phyloP scores from a whole-genome alignment of 2,888 invertebrate species.

The Heliconius erato region DNA sequence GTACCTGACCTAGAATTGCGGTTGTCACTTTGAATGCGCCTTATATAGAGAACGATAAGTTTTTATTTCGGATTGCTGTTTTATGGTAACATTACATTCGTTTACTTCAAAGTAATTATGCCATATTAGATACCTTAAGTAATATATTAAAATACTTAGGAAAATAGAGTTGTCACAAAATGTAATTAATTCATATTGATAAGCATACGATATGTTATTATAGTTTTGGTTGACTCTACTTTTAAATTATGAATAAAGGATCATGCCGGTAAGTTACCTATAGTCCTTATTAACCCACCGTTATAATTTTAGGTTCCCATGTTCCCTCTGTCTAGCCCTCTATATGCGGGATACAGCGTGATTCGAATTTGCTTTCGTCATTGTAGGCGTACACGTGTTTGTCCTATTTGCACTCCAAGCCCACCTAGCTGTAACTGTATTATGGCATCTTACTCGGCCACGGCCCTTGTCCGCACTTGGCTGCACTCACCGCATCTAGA shows the following conservation, averaged over 20 bases:
- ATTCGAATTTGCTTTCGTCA: background rate
- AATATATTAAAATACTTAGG: too few relatives aligned
- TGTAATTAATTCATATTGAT: background rate
- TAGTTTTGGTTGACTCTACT: background rate
- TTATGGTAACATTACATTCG: background rate
- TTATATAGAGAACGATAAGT: background rate
- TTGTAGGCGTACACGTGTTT: slow-evolving; percentile 28
- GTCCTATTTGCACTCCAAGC: slow-evolving; percentile 27
- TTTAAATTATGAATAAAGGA: too few relatives aligned
- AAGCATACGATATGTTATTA: background rate
- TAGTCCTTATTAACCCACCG: too few relatives aligned
- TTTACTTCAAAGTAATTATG: background rate
- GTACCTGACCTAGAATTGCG: slow-evolving; percentile 48
- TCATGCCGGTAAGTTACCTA: too few relatives aligned
- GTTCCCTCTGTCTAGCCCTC: too few relatives aligned
- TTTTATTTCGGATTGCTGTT: slow-evolving; percentile 10
- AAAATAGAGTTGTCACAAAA: too few relatives aligned
- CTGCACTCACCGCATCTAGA: slow-evolving; percentile 21
- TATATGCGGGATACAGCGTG: too few relatives aligned
- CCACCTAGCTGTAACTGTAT: slow-evolving; percentile 21
- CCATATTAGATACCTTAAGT: background rate
- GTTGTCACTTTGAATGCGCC: slow-evolving; percentile 18
- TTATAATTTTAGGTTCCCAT: too few relatives aligned
- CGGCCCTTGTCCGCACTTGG: slow-evolving; percentile 34
- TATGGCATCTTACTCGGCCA: slow-evolving; percentile 23